Percentiles rank a stretch among this genome's conserved stretches.
Evolutionary conservation across 2,113 vertebrate species (phyloP).

Genomic region (Glaucidium brasilianum): DNA sequence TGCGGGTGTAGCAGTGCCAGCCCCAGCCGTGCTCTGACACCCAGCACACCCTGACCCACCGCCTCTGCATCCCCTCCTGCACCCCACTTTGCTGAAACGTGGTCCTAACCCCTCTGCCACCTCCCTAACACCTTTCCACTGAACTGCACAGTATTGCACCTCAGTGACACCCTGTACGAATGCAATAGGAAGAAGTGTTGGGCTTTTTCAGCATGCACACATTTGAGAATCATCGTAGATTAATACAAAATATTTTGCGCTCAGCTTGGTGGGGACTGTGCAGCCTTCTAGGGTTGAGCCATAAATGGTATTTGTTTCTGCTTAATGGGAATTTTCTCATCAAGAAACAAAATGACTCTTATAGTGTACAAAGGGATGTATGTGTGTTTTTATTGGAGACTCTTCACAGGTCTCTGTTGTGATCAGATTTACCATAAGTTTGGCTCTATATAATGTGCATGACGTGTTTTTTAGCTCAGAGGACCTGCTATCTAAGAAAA

Average conservation of each 20-base stretch:
- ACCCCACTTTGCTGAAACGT: accelerated
- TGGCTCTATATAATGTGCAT: not conserved
- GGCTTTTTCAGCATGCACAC: accelerated
- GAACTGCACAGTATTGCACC: not conserved
- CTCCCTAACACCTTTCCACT: not conserved
- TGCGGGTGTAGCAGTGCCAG: not conserved
- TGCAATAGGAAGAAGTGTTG: accelerated
- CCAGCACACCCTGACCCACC: accelerated
- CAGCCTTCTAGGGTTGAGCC: not conserved
- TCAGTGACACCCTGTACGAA: accelerated
- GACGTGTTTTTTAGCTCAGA: not conserved
- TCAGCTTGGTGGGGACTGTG: not conserved
- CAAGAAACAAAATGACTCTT: not conserved
- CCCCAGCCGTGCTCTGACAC: accelerated
- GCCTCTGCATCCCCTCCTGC: not conserved
- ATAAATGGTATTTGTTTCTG: not conserved
- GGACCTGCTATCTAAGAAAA: not conserved
- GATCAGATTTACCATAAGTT: not conserved
- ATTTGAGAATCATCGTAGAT: not conserved
- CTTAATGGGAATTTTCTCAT: not conserved
- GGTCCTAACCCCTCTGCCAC: not conserved
- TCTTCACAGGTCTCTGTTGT: not conserved
- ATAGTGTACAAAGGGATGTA: not conserved
- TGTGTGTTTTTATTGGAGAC: not conserved
- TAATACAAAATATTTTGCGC: not conserved